Evolutionary conservation across 2,797 vertebrate species (phyloP), one percentile per base, ranked within the genome.

Genomic region (Peromyscus aztecus): DNA sequence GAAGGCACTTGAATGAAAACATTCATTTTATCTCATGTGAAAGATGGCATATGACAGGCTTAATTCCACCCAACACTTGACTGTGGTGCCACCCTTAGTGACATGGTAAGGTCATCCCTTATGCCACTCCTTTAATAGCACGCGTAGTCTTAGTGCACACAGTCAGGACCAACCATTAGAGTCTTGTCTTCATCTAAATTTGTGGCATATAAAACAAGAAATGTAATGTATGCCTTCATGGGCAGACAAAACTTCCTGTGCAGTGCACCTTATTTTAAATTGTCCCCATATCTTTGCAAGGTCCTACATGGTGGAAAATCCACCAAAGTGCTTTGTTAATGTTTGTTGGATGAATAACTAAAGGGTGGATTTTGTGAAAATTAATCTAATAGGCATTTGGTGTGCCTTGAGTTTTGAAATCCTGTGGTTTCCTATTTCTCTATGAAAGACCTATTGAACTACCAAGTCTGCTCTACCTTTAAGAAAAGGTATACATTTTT

Each of bases 91-190:
- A 94, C 29, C 10, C 6, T 83, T 91, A 46, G 78, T 95, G 91
- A 80, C 67, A 73, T 21, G 43, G 37, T 75, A 96, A 94, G 24
- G 75, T 96, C 80, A 92, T 83, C 82, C 34, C 86, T 91, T 92
- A 31, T 78, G 31, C 86, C 43, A 80, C 52, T 96, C 49, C 29
- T 77, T 73, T 75, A 89, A 61, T 55, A 59, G 17, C 52, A 34
- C 78, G 16, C n/a, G 71, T 71, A 13, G 49, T 65, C 76, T 96
- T 55, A 49, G 76, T 94, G 27, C 10, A 94, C 14, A 83, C 6
- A 78, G 75, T 94, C 4, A 96, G 63, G 11, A 52, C 19, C 63
- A 27, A 16, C 49, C 19, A 55, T 29, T 29, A 71, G n/a, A 87
- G 61, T 91, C 37, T 0, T 14, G 11, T 24, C 29, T 37, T 59